Base-by-base conservation (phyloP, 2,113 vertebrate species). In the Desmodus rotundus region DNA sequence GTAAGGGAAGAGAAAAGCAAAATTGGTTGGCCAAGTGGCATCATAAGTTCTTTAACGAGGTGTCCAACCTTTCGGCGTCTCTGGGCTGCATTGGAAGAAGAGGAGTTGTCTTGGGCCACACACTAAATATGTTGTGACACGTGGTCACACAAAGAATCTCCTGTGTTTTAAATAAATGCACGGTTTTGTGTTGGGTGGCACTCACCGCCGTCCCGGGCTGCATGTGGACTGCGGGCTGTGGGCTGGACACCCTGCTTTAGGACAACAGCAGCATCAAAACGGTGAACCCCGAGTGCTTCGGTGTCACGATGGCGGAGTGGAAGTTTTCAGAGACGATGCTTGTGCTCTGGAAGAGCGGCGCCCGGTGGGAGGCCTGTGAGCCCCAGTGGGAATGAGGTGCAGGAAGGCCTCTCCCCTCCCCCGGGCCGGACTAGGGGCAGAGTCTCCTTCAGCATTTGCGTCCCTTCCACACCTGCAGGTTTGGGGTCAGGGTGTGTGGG, bases 391-490 rank as follows among this genome's bases (percentile, higher is more conserved):
- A 61, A 26, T 28, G 31, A 47, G 61, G 38, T 43, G 4, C 36
- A 1, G 7, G 28, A 6, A 24, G 41, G 6, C 43, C 6, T 31
- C 5, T 16, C 6, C 3, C 67, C 61, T n/a, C 26, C 4, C 5
- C 26, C 0, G 22, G 47, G 16, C 52, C 33, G 7, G 83, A 36
- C 26, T 7, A n/a, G 0, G 2, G 24, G 31, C 11, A 16, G 68
- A 26, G 13, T 7, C 41, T 38, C 31, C 2, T 17, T 68, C 38
- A 11, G 4, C 3, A 33, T 8, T 7, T 31, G 24, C 52, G 33
- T 58, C 47, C n/a, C n/a, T n/a, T n/a, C 36, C 2, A 45, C 50
- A 7, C n/a, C 68, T 76, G 52, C 19, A 56, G 3, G 84, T 15
- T 15, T 41, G 52, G 3, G 65, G 74, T 56, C 45, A 24, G 12